Percentiles rank a stretch among this genome's conserved stretches.
phyloP scores from a whole-genome alignment of 2,888 invertebrate genomes.

The Lasioglossum pauxillum region DNA sequence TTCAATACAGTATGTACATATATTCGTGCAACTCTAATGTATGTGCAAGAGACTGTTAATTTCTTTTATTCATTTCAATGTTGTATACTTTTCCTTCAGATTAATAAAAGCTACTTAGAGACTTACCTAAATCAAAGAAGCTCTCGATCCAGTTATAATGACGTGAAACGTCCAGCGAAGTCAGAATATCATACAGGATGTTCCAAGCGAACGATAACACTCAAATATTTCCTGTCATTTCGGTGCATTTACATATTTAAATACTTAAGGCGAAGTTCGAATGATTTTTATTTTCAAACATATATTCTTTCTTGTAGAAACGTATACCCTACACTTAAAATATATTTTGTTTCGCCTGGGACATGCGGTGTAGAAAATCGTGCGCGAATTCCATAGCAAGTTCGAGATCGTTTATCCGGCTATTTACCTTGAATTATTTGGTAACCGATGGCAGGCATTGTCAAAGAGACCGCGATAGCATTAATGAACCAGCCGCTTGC shows the following conservation, averaged over 20 bases:
- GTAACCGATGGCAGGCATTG: not conserved
- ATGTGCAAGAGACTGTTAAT: not conserved
- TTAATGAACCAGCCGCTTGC: not conserved
- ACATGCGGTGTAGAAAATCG: not conserved
- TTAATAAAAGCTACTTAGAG: not conserved
- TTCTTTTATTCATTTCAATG: not conserved
- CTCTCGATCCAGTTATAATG: not conserved
- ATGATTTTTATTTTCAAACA: not conserved
- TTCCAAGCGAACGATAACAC: not conserved
- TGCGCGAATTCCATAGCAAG: not conserved
- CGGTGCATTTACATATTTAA: not conserved
- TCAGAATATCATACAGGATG: not conserved
- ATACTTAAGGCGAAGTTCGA: not conserved
- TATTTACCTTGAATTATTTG: not conserved
- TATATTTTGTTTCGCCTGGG: not conserved
- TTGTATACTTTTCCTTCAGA: not conserved
- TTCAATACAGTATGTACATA: no score
- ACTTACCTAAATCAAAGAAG: not conserved
- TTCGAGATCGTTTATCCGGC: not conserved
- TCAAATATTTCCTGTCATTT: not conserved
- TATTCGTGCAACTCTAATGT: not conserved
- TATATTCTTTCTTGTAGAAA: not conserved
- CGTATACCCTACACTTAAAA: not conserved
- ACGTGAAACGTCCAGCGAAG: not conserved
- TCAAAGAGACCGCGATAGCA: conserved; percentile 10